Percentiles rank a stretch among this genome's conserved stretches.
phyloP scores from a whole-genome alignment of 2,888 invertebrate genomes.

The Aethes cnicana region DNA sequence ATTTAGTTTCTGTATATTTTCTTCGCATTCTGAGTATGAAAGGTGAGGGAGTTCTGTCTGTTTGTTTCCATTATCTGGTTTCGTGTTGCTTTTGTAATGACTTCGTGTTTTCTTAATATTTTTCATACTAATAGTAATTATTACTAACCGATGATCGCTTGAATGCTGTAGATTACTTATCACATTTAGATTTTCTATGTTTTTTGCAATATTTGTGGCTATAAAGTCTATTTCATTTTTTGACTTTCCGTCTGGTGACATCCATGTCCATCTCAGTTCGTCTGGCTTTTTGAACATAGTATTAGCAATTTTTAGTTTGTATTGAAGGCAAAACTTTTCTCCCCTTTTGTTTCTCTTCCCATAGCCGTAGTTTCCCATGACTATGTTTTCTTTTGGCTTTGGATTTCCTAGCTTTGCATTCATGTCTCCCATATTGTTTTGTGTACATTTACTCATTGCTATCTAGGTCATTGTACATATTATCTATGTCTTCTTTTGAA shows the following conservation, averaged over 20 bases:
- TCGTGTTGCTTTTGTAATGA: not conserved
- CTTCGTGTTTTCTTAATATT: not conserved
- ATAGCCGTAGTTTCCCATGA: not conserved
- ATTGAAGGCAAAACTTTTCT: not conserved
- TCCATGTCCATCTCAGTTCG: constrained; percentile 9
- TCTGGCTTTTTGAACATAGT: constrained; percentile 1
- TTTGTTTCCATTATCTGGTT: not conserved
- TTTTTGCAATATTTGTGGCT: not conserved
- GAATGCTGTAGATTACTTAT: constrained; percentile 1
- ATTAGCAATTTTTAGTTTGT: constrained; percentile 10
- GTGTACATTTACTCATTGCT: not conserved
- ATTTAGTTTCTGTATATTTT: not conserved
- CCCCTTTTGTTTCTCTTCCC: constrained; percentile 1
- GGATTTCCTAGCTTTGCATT: constrained; percentile 9
- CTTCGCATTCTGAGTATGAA: not conserved
- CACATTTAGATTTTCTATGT: constrained; percentile 6
- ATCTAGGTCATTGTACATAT: not conserved
- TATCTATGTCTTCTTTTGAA: constrained; percentile 1
- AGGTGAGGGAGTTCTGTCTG: not conserved
- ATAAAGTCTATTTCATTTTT: constrained; percentile 17
- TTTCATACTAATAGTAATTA: not conserved
- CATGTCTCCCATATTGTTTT: constrained; percentile 5
- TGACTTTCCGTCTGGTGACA: not conserved
- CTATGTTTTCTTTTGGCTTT: not conserved
- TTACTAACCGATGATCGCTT: constrained; percentile 2